phyloP scores from a whole-genome alignment of 2,888 invertebrate species.

The Scaptomyza polygonia region DNA sequence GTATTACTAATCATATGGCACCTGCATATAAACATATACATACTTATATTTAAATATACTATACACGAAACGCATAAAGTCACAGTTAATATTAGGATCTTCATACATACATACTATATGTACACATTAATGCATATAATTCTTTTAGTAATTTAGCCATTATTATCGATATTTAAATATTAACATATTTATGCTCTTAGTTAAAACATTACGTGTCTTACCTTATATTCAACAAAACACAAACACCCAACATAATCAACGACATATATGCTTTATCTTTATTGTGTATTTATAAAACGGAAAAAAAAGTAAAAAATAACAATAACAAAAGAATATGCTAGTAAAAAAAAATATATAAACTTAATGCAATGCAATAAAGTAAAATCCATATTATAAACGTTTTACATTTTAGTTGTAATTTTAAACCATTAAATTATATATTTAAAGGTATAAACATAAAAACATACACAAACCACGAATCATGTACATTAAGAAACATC shows the following conservation, averaged over 20 bases:
- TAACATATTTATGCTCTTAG: slow-evolving; percentile 63
- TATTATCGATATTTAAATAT: slow-evolving; percentile 56
- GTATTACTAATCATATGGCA: slow-evolving; percentile 49
- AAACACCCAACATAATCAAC: slow-evolving; percentile 70
- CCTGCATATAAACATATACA: slow-evolving; percentile 23
- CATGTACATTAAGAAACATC: slow-evolving; percentile 71
- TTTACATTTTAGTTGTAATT: slow-evolving; percentile 68
- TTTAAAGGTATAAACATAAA: slow-evolving; percentile 43
- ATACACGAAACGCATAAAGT: slow-evolving; percentile 56
- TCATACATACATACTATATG: slow-evolving; percentile 31
- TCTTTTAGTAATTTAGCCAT: slow-evolving; percentile 61
- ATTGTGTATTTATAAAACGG: slow-evolving; percentile 37
- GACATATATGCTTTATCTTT: slow-evolving; percentile 69
- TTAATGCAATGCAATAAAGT: slow-evolving; percentile 57
- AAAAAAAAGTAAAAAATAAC: slow-evolving; percentile 34
- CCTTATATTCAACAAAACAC: slow-evolving; percentile 46
- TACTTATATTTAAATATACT: slow-evolving; percentile 24
- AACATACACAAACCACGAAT: slow-evolving; percentile 44
- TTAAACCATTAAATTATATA: slow-evolving; percentile 68
- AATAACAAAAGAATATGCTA: slow-evolving; percentile 54
- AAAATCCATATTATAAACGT: slow-evolving; percentile 68
- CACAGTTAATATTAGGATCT: slow-evolving; percentile 66
- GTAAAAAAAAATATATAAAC: slow-evolving; percentile 22
- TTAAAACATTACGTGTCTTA: slow-evolving; percentile 70
- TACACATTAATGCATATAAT: slow-evolving; percentile 45